Base-by-base conservation (phyloP, 2,888 invertebrate genomes). In the Penaeus monodon region DNA sequence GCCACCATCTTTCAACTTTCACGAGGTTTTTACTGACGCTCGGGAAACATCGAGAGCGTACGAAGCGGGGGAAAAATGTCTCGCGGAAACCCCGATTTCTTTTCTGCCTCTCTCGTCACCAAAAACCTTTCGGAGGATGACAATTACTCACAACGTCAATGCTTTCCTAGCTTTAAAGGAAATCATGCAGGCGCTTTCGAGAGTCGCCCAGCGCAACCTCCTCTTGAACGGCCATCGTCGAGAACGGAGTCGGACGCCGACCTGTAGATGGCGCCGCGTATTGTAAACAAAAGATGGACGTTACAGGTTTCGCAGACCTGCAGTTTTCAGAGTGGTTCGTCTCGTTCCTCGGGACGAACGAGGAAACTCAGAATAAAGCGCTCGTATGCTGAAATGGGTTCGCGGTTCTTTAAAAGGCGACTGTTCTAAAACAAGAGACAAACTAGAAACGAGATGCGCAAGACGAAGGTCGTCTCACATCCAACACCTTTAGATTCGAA, bases 231-330 rank as follows among this genome's bases (percentile, higher is more conserved):
- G 57, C 2, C 57, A 57, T 57, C 57, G 57, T 17, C 57, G 57
- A 57, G 57, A 81, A 81, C 70, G 49, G 81, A 44, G 57, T 27
- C n/a, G 81, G 44, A 76, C 77, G 77, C 84, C 77, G 66, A 84
- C 84, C 84, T 76, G 84, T 84, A 84, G 84, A 84, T 84, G 84
- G 84, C 84, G 84, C 84, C 84, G 38, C 66, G 84, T 78, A 77
- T 77, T 77, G 77, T 84, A 84, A 84, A 84, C 84, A 84, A 84
- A 84, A 84, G 84, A 84, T 78, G 77, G 84, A 66, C 77, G 66
- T 29, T 84, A 38, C 84, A 84, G 66, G 66, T 84, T 84, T 78
- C 66, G 65, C 77, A 33, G 68, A n/a, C 66, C 38, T 64, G 57
- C 77, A 77, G 14, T 84, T 84, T 77, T 84, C 84, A 84, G 49